These are phyloP conservation scores for Smittia sp. DNA, from an alignment of 2,888 invertebrate species.

Conservation along the genomic window DNA sequence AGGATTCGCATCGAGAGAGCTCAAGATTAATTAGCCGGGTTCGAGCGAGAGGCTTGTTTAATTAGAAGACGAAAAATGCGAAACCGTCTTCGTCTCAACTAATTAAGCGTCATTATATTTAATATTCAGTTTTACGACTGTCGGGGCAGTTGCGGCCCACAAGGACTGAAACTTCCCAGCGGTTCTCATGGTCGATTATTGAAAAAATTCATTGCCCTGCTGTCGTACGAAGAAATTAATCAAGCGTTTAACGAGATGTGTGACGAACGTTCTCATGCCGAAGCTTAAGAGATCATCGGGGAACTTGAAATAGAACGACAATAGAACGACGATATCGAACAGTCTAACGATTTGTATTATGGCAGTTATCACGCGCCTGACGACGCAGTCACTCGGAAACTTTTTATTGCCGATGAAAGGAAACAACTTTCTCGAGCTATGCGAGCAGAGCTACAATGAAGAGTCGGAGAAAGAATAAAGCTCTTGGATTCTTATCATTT, in stretches of 20 bases:
- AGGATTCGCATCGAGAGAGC: background rate
- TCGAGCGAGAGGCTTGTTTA: background rate
- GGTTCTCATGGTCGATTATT: background rate
- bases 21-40: conserved; percentile 22
- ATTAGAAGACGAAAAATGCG: background rate
- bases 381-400: no score
- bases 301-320: no score
- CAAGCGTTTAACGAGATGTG: background rate
- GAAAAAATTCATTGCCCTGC: background rate
- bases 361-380: no score
- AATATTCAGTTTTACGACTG: conserved; percentile 1
- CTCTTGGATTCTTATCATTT: no score
- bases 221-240: background rate
- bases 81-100: conserved; percentile 3
- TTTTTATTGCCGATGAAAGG: no score
- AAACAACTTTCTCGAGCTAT: no score
- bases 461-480: no score
- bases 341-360: no score
- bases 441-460: no score
- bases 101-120: background rate
- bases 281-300: no score
- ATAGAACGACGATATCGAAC: no score
- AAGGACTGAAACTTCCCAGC: background rate
- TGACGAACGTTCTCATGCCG: background rate
- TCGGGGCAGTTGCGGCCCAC: background rate